A percentile compares a stretch with the other conserved stretches of the same genome.
Conservation (phyloP, 2,888 invertebrate genomes). For the Ganaspis brasiliensis region DNA sequence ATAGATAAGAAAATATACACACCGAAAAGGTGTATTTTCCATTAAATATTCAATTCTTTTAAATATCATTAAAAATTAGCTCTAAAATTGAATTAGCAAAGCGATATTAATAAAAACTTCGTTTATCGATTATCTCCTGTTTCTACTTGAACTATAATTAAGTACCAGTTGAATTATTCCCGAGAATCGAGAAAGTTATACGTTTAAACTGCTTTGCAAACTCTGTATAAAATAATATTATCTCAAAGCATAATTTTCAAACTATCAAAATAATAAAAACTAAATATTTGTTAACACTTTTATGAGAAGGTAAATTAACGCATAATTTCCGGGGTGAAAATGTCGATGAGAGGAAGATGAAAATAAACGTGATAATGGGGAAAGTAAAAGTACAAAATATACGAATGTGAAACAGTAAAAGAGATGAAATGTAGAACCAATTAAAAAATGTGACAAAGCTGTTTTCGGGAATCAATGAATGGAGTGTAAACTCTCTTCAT, state of each 20-base stretch:
- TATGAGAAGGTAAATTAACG: background rate
- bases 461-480: constrained; percentile 12
- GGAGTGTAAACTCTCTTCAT: background rate
- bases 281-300: too few species aligned
- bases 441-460: constrained; percentile 7
- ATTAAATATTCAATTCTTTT: background rate
- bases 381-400: background rate
- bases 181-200: background rate
- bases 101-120: background rate
- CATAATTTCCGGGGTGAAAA: too few species aligned
- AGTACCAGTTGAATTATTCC: constrained; percentile 2
- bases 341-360: background rate
- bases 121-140: background rate
- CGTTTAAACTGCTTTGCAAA: background rate
- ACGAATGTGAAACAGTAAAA: background rate
- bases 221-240: too few species aligned
- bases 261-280: too few species aligned
- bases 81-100: background rate
- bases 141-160: background rate
- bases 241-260: too few species aligned
- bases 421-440: background rate
- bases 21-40: background rate
- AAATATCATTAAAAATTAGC: background rate
- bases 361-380: background rate
- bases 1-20: background rate